Conservation (phyloP, 2,888 invertebrate species). For the Hermodice carunculata region DNA sequence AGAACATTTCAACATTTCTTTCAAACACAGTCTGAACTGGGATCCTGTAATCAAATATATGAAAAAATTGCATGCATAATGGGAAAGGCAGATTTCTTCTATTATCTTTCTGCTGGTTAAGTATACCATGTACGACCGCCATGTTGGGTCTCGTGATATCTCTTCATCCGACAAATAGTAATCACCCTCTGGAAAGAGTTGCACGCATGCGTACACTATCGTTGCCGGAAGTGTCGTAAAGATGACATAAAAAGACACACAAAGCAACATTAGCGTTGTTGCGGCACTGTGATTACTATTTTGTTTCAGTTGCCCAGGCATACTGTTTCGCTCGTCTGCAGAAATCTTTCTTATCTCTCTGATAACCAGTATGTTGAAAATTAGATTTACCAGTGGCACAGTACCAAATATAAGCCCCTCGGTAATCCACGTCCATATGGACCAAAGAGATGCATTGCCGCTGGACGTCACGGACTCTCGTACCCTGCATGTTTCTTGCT, state of each 20-base stretch:
- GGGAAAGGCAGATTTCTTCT: constrained; percentile 58
- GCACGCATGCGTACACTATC: constrained; percentile 59
- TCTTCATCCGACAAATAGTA: constrained; percentile 44
- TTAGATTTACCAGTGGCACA: constrained; percentile 60
- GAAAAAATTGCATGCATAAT: constrained; percentile 61
- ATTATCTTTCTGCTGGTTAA: constrained; percentile 51
- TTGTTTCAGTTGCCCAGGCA: constrained; percentile 11
- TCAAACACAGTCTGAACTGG: constrained; percentile 44
- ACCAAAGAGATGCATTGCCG: constrained; percentile 46
- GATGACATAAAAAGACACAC: constrained; percentile 68
- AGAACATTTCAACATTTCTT: constrained; percentile 16
- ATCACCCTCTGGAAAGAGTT: constrained; percentile 51
- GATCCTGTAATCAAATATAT: constrained; percentile 56
- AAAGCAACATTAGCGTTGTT: constrained; percentile 65
- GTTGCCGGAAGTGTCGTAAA: constrained; percentile 67
- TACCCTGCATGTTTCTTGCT: constrained; percentile 49
- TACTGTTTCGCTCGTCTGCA: not conserved
- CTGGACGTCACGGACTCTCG: constrained; percentile 39
- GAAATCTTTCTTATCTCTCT: constrained; percentile 61
- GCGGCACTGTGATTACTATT: constrained; percentile 50
- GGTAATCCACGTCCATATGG: constrained; percentile 62
- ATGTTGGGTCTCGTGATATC: constrained; percentile 46
- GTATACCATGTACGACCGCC: constrained; percentile 48
- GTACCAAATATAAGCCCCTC: constrained; percentile 62
- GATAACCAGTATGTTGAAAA: constrained; percentile 66